Evolutionary conservation across 2,113 vertebrate genomes (phyloP).

Genomic region (Alectura lathami): DNA sequence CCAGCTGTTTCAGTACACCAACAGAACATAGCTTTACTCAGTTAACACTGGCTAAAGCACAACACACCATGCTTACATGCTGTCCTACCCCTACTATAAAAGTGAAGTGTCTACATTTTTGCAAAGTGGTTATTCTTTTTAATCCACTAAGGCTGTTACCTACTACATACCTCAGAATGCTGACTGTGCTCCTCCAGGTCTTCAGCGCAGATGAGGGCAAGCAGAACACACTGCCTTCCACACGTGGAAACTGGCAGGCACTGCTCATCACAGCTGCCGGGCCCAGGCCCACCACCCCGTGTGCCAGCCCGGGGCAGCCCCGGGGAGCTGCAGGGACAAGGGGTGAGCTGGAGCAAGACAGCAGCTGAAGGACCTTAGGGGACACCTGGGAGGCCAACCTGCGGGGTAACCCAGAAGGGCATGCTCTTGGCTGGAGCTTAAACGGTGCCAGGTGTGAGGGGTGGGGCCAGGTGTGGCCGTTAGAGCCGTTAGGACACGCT

Average conservation of each 20-base stretch:
- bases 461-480: background rate
- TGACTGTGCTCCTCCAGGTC: background rate
- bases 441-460: accelerated
- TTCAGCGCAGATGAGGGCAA: too few species aligned
- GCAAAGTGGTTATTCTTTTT: background rate
- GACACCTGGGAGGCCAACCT: accelerated
- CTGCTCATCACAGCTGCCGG: too few species aligned
- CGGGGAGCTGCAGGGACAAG: too few species aligned
- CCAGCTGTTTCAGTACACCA: background rate
- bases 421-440: background rate
- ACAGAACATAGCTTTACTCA: background rate
- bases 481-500: background rate
- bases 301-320: too few species aligned
- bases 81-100: background rate
- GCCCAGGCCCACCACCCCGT: too few species aligned
- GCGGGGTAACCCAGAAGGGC: too few species aligned
- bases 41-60: background rate
- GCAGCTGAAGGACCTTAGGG: accelerated
- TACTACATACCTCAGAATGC: background rate
- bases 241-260: too few species aligned
- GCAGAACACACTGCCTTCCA: too few species aligned
- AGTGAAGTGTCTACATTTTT: background rate
- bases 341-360: background rate
- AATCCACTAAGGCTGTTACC: background rate
- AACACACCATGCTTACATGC: background rate